These are phyloP conservation scores for Melieria crassipennis DNA, from an alignment of 2,888 invertebrate genomes.

Conservation along the genomic window DNA sequence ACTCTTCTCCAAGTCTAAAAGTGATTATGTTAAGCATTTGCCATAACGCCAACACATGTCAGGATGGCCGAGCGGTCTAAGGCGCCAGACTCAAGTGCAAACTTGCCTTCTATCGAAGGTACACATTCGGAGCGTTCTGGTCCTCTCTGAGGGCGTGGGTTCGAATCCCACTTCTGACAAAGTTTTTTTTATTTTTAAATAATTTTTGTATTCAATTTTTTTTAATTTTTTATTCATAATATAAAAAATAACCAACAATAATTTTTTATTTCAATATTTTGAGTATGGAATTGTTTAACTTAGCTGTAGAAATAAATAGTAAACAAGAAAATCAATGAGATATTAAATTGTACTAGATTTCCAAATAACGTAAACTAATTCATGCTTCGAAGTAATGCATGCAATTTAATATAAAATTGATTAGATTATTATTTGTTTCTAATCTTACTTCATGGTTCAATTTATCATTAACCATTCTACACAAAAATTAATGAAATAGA, in stretches of 20 bases:
- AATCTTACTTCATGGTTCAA: too few relatives aligned
- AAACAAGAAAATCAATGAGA: too few relatives aligned
- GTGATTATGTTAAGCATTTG: neutral
- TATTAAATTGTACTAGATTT: too few relatives aligned
- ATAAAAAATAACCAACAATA: neutral
- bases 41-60: constrained; percentile 21
- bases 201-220: too few relatives aligned
- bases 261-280: neutral
- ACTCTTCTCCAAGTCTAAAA: neutral
- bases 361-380: too few relatives aligned
- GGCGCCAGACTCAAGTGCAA: constrained; percentile 49
- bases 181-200: constrained; percentile 37
- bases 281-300: too few relatives aligned
- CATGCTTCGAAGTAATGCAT: too few relatives aligned
- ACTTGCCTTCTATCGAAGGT: constrained; percentile 15
- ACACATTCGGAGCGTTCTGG: constrained; percentile 45
- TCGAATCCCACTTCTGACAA: constrained; percentile 53
- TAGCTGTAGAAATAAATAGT: too few relatives aligned
- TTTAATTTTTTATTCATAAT: neutral
- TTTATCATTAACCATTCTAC: too few relatives aligned
- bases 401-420: too few relatives aligned
- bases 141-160: constrained; percentile 53
- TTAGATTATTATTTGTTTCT: too few relatives aligned
- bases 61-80: constrained; percentile 51
- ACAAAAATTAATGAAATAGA: too few relatives aligned